Percentiles rank a stretch among this genome's conserved stretches.
Evolutionary conservation across 1,140 invertebrate genomes (phyloP).

Genomic region (Conopomorpha cramerella): DNA sequence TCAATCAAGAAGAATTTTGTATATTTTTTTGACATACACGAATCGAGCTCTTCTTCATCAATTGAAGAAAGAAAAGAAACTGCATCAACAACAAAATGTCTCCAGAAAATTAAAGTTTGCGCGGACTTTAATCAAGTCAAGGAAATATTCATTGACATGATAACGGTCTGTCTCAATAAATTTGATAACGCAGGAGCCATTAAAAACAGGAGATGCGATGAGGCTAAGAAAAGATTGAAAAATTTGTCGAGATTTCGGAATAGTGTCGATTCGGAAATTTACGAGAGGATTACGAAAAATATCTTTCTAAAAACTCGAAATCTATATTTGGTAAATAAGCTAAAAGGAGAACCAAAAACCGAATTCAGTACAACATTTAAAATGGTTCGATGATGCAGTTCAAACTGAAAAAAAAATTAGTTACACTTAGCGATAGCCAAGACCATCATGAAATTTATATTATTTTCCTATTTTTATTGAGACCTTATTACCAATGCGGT

Average conservation of each 20-base stretch:
- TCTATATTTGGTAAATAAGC: background rate
- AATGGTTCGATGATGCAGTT: background rate
- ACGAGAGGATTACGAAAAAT: background rate
- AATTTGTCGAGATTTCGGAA: slow-evolving; percentile 1
- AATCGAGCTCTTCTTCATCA: background rate
- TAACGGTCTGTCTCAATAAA: slow-evolving; percentile 3
- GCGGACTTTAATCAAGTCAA: slow-evolving; percentile 2
- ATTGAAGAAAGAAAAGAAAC: background rate
- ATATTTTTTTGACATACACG: slow-evolving; percentile 1
- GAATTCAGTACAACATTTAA: background rate
- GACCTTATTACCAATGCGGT: background rate
- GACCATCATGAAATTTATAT: background rate
- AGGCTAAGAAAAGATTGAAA: slow-evolving; percentile 1
- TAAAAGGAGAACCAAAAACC: too few species aligned
- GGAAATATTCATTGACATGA: slow-evolving; percentile 1
- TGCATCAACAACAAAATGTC: slow-evolving; percentile 1
- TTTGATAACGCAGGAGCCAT: background rate
- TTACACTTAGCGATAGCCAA: background rate
- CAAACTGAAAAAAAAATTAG: background rate
- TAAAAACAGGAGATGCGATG: slow-evolving; percentile 1
- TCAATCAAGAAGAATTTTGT: slow-evolving; percentile 2
- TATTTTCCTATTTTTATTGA: background rate
- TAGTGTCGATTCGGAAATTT: slow-evolving; percentile 1
- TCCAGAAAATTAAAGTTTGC: slow-evolving; percentile 1
- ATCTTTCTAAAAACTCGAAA: background rate